A percentile compares a stretch with the other conserved stretches of the same genome.
Evolutionary conservation across 2,797 vertebrate species (phyloP).

Genomic region (Coreius guichenoti): DNA sequence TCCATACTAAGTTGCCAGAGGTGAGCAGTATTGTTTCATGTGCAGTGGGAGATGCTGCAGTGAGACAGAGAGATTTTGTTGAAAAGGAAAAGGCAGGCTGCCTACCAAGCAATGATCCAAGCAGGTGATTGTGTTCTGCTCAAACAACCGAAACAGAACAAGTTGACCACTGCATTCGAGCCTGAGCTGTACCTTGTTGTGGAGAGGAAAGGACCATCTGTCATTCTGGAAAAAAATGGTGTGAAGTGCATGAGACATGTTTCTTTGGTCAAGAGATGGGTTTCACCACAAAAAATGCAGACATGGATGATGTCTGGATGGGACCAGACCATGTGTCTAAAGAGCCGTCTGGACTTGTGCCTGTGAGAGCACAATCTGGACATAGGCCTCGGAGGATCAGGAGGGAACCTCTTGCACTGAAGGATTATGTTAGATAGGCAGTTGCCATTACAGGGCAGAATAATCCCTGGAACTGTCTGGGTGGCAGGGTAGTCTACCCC

Average conservation of each 20-base stretch:
- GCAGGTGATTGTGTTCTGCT: background rate
- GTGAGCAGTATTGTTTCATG: background rate
- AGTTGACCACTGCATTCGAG: background rate
- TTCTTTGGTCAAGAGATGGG: background rate
- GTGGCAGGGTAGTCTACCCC: background rate
- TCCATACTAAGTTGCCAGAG: background rate
- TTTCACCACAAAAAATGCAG: too few relatives aligned
- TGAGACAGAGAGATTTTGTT: background rate
- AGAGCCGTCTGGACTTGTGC: background rate
- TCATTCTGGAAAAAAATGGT: background rate
- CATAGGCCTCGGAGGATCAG: background rate
- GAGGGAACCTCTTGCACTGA: background rate
- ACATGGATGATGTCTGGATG: background rate
- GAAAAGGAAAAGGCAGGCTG: background rate
- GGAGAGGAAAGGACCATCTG: background rate
- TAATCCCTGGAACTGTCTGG: background rate
- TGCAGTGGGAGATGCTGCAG: background rate
- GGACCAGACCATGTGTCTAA: background rate
- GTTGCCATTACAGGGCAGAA: too few relatives aligned
- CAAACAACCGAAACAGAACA: background rate
- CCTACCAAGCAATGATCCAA: background rate
- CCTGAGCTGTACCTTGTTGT: background rate
- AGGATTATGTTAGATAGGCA: background rate
- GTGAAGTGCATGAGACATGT: background rate
- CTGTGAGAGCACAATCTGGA: background rate